Evolutionary conservation across 2,888 invertebrate genomes (phyloP), one percentile per base, ranked within the genome.

Genomic region (Carcina quercana): DNA sequence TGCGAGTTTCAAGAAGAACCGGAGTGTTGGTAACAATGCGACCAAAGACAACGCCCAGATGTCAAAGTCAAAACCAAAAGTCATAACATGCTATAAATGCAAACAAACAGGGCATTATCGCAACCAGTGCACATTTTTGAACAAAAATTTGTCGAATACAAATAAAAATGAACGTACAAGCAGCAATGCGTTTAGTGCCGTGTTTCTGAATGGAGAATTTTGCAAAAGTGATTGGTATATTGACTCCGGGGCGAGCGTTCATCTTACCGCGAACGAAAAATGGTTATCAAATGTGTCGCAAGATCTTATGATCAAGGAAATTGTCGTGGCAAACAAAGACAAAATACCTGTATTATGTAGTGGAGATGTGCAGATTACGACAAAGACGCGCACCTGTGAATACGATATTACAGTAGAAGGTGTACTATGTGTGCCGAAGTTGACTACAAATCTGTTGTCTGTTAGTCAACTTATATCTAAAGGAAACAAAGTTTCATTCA

Each of bases 51-150:
- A 17, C 7, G 17, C 17, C n/a, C 5, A 7, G 17, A 17, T 5
- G 22, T 6, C 6, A 24, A 45, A 24, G 42, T 46, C 37, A 46
- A 11, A 38, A 29, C 40, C 36, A 41, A 21, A 21, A n/a, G n/a
- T 6, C 21, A 30, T 40, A 35, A 46, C 38, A 28, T 47, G 44
- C 13, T 46, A 46, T 25, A 38, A 37, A 39, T 48, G 45, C 32
- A 50, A 48, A 42, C 42, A 46, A 43, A 36, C 30, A 13, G 45
- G 46, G 3, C 44, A 47, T 34, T 47, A 42, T 22, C 36, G 37
- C 13, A 45, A 43, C 13, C 43, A 47, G 33, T 47, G 50, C 38
- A 11, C 13, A 13, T 7, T n/a, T n/a, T 25, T 25, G 31, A 39
- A 34, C 30, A 41, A 34, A 33, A n/a, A n/a, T n/a, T n/a, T n/a